Conservation (phyloP, 2,113 vertebrate species). For the Trochalopteron elliotii region DNA sequence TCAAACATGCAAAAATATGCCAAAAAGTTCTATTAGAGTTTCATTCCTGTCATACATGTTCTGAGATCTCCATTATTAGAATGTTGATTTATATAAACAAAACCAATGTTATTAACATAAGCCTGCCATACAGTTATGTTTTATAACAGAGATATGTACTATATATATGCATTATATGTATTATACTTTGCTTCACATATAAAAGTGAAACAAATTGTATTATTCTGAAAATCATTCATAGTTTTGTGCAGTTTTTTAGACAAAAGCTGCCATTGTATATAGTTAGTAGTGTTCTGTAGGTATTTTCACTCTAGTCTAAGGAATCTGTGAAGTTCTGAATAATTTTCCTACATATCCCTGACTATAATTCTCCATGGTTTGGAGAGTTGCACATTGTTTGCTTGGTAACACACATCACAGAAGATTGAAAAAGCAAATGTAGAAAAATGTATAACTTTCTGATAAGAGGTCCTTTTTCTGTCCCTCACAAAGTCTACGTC, state of each 20-base stretch:
- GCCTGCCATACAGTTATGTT: not conserved
- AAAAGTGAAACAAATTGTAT: not conserved
- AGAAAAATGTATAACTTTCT: not conserved
- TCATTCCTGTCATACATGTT: not conserved
- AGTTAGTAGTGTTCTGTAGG: not conserved
- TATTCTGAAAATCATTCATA: not conserved
- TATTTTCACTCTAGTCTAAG: not conserved
- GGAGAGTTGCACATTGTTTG: not conserved
- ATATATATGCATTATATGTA: not conserved
- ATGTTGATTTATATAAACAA: not conserved
- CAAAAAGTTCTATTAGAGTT: not conserved
- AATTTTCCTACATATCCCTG: not conserved
- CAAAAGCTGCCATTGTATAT: not conserved
- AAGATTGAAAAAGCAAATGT: not conserved
- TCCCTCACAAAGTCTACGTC: not conserved
- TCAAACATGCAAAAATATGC: not conserved
- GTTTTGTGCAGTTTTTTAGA: not conserved
- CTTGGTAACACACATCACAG: not conserved
- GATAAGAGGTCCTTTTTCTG: not conserved
- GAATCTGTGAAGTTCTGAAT: not conserved
- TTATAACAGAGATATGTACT: not conserved
- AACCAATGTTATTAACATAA: not conserved
- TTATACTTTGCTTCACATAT: not conserved
- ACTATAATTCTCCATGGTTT: not conserved
- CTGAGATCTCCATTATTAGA: not conserved